Evolutionary conservation across 1,140 invertebrate species (phyloP).

Genomic region (Drosophila busckii): DNA sequence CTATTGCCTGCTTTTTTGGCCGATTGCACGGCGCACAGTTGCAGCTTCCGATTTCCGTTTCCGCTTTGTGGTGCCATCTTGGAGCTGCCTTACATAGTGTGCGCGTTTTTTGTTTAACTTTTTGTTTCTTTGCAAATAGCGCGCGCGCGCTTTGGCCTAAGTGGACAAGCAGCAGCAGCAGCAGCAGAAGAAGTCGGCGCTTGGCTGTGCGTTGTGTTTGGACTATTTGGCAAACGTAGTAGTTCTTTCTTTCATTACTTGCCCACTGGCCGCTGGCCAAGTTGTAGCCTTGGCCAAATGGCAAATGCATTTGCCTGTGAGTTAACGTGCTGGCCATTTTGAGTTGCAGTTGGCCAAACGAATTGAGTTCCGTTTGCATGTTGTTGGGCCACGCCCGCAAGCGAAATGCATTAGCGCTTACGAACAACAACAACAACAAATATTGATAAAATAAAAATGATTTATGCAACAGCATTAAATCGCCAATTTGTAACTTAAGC

Average conservation of each 20-base stretch:
- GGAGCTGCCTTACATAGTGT: constrained; percentile 46
- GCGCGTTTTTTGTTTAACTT: constrained; percentile 42
- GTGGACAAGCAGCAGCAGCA: no score
- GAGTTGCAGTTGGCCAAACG: constrained; percentile 12
- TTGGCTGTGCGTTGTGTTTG: constrained; percentile 41
- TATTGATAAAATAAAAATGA: constrained; percentile 71
- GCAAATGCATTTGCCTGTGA: constrained; percentile 61
- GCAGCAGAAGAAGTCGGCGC: constrained; percentile 57
- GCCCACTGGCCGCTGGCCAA: constrained; percentile 63
- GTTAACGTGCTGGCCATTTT: constrained; percentile 39
- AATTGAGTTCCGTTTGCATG: constrained; percentile 23
- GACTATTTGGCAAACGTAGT: constrained; percentile 71
- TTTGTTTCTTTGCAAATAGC: constrained; percentile 62
- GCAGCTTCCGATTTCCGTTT: constrained; percentile 75
- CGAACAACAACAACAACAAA: constrained; percentile 51
- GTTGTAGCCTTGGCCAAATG: constrained; percentile 43
- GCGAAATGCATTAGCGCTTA: constrained; percentile 29
- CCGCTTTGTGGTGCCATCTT: constrained; percentile 69
- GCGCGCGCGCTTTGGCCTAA: constrained; percentile 65
- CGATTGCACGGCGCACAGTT: constrained; percentile 62
- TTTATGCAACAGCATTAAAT: constrained; percentile 69
- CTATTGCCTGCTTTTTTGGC: constrained; percentile 16
- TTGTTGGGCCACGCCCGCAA: constrained; percentile 47
- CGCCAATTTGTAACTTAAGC: constrained; percentile 53
- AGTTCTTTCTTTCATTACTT: constrained; percentile 76